Percentiles rank a stretch among this genome's conserved stretches.
Evolutionary conservation across 2,797 vertebrate species (phyloP).

Genomic region (Okamejei kenojei): DNA sequence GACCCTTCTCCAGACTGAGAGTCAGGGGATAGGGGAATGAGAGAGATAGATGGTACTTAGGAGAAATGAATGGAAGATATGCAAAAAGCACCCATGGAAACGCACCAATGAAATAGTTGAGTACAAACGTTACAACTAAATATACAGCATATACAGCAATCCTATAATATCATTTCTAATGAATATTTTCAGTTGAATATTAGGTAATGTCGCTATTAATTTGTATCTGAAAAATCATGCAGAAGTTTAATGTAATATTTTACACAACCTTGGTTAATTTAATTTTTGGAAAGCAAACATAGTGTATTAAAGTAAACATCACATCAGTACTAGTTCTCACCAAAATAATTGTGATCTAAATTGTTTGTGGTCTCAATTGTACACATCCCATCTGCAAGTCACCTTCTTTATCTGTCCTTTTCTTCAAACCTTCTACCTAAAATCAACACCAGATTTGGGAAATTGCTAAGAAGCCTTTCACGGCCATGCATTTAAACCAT

Average conservation of each 20-base stretch:
- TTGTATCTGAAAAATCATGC: background rate
- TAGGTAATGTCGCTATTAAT: background rate
- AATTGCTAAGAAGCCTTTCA: conserved; percentile 35
- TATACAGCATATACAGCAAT: background rate
- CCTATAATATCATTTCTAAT: background rate
- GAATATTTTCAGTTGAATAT: background rate
- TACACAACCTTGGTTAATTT: background rate
- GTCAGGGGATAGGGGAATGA: no score
- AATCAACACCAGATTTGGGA: conserved; percentile 37
- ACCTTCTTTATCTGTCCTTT: conserved; percentile 12
- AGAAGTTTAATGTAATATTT: background rate
- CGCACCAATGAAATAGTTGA: background rate
- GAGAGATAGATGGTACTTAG: no score
- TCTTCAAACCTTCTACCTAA: conserved; percentile 12
- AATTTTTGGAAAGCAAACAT: background rate
- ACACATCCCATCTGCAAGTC: background rate
- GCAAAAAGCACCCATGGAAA: no score
- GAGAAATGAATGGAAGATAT: no score
- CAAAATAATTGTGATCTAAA: background rate
- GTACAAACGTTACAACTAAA: background rate
- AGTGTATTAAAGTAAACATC: background rate
- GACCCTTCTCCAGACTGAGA: no score
- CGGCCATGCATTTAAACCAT: conserved; percentile 30
- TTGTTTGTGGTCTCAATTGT: background rate
- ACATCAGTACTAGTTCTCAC: background rate